Percentiles rank a stretch among this genome's conserved stretches.
These are phyloP conservation scores for Hydrolagus colliei DNA, from an alignment of 2,797 vertebrate species.

Conservation along the genomic window DNA sequence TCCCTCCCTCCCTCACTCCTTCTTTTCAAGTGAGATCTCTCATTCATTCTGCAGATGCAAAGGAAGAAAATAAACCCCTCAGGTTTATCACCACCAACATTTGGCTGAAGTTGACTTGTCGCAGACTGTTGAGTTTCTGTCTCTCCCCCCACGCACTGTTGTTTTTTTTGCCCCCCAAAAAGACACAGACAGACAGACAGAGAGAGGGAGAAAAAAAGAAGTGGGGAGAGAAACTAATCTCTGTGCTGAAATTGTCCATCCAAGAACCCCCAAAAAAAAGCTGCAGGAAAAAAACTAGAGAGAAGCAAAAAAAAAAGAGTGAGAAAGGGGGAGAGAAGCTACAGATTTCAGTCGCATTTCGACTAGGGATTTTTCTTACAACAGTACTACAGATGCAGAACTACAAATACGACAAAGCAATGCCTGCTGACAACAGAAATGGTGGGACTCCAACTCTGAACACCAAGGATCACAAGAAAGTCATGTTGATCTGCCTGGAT, in stretches of 20 bases:
- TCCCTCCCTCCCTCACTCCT: not conserved
- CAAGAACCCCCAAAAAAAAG: not conserved
- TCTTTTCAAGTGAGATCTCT: not conserved
- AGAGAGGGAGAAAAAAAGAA: slow-evolving; percentile 30
- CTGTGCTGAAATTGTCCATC: slow-evolving; percentile 26
- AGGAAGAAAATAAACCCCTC: not conserved
- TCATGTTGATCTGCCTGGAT: slow-evolving; percentile 80
- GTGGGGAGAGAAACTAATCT: slow-evolving; percentile 39
- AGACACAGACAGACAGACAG: too few relatives aligned
- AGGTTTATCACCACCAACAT: slow-evolving; percentile 13
- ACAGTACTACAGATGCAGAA: slow-evolving; percentile 66
- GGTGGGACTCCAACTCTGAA: slow-evolving; percentile 82
- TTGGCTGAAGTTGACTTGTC: slow-evolving; percentile 1
- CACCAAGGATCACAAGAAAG: slow-evolving; percentile 79
- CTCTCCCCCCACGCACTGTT: too few relatives aligned
- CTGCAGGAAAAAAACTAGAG: slow-evolving; percentile 32
- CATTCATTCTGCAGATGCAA: slow-evolving; percentile 20
- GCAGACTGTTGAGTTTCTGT: too few relatives aligned
- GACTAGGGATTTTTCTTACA: slow-evolving; percentile 21
- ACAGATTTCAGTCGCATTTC: slow-evolving; percentile 6
- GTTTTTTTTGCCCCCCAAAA: too few relatives aligned
- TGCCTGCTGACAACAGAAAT: slow-evolving; percentile 87
- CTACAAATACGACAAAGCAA: slow-evolving; percentile 95
- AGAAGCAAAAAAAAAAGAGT: not conserved
- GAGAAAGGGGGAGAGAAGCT: not conserved